Base-by-base conservation (phyloP, 2,797 vertebrate genomes). In the Halcyon badia region DNA sequence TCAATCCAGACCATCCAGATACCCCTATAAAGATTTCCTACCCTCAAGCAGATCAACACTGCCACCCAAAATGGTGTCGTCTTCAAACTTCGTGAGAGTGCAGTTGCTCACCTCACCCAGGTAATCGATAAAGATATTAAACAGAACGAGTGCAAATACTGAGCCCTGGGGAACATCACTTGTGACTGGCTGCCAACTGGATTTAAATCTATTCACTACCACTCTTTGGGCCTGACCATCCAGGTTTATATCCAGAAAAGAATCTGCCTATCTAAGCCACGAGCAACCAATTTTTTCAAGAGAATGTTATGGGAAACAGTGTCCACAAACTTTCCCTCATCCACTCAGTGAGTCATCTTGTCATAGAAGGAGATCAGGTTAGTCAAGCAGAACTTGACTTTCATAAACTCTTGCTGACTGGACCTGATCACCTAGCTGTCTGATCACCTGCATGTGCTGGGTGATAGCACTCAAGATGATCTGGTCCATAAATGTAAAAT, bases 21-120 rank as follows among this genome's bases (percentile, higher is more conserved):
- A 5, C 30, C 48, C 52, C 42, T 81, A 48, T 4, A 77, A 39
- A n/a, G 3, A 18, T 30, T 46, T 42, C 25, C 22, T 41, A 18
- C 4, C 5, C 22, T 26, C 7, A 4, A 41, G 49, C 3, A 60
- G 11, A 39, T 6, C 16, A 46, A 16, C 7, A 8, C 5, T 26
- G 0, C 5, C 0, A 0, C 4, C 4, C 20, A 46, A 1, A 1
- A 4, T 9, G 2, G 4, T 31, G 25, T 68, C 26, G 14, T 11
- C 28, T 62, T 9, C 8, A 21, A 30, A 35, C 2, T 68, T 14
- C 13, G 5, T 68, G n/a, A 57, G 16, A 21, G 9, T 20, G 19
- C 19, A 46, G 44, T 44, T 21, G 44, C 19, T 44, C 44, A 44
- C 19, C 44, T 44, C 44, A 44, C 19, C 44, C 44, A 44, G 44